Base-by-base conservation (phyloP, 2,888 invertebrate species). In the Pristionchus exspectatus region DNA sequence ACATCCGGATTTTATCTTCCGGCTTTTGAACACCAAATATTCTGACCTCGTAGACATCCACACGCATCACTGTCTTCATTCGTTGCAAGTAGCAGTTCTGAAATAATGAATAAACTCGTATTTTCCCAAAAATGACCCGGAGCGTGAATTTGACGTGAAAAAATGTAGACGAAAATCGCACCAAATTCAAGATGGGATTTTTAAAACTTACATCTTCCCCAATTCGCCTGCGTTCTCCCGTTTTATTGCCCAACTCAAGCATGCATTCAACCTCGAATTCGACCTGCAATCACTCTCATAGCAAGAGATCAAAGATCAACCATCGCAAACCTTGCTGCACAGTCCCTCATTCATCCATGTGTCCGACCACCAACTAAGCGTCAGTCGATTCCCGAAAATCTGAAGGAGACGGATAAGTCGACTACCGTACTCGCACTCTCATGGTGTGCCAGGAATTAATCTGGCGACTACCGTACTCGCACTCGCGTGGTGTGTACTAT, bases 331-430 rank as follows among this genome's bases (percentile, higher is more conserved):
- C 77, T 77, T 77, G 44, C 21, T 44, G 44, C 44, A 21, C 44
- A 77, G 24, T 44, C 77, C 77, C 44, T 77, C 77, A 24, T 77
- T 77, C 38, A 77, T 24, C 77, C 77, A 77, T 44, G 30, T 44
- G 21, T 44, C 44, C 77, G 77, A 77, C 77, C 77, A 77, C 77
- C 77, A 77, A 21, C 21, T 3, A 21, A 77, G 77, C 18, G 77
- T 77, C 4, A 77, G 4, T 24, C 44, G 77, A 77, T 77, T 77
- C 21, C 77, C 77, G 24, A 77, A 77, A 9, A 77, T 77, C 77
- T 77, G 38, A 18, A 72, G 10, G 27, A 0, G 33, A 33, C 33
- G 10, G n/a, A 63, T 21, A 10, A 21, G 21, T 66, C 66, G 66
- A 18, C 72, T 66, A 72, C 72, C 72, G 72, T 33, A 33, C 12